These are phyloP conservation scores for Litoditis marina DNA, from an alignment of 2,888 invertebrate species.

Conservation along the genomic window DNA sequence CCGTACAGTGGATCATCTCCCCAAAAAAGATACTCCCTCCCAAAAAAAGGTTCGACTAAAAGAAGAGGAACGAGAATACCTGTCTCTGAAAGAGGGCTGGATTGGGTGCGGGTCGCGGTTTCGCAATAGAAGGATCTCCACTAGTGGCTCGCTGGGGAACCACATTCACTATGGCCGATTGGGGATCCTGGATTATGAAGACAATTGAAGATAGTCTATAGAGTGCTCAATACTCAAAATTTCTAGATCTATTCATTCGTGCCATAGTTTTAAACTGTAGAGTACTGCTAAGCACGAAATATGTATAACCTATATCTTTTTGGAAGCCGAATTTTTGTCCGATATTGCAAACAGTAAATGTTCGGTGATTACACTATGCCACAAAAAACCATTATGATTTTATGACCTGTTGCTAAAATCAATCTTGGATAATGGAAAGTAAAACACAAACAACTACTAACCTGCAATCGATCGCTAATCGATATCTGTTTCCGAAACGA, in stretches of 20 bases:
- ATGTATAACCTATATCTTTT: too few relatives aligned
- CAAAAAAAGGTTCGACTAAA: too few relatives aligned
- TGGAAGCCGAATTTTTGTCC: too few relatives aligned
- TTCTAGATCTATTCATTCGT: too few relatives aligned
- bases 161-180: constrained; percentile 51
- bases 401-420: neutral
- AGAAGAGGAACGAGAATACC: too few relatives aligned
- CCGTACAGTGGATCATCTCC: too few relatives aligned
- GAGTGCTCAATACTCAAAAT: too few relatives aligned
- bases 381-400: neutral
- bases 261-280: too few relatives aligned
- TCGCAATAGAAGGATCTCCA: constrained; percentile 65
- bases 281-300: too few relatives aligned
- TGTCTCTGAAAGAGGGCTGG: constrained; percentile 89
- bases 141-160: constrained; percentile 1
- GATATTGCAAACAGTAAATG: too few relatives aligned
- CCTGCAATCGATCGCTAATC: constrained; percentile 51
- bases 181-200: constrained; percentile 49
- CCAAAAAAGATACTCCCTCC: too few relatives aligned
- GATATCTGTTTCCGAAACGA: constrained; percentile 55
- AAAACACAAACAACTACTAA: neutral
- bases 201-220: too few relatives aligned
- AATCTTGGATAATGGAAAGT: neutral
- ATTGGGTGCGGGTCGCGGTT: constrained; percentile 91
- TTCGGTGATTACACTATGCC: constrained; percentile 10